Evolutionary conservation across 2,888 invertebrate genomes (phyloP).

Genomic region (Synergus gifuensis): DNA sequence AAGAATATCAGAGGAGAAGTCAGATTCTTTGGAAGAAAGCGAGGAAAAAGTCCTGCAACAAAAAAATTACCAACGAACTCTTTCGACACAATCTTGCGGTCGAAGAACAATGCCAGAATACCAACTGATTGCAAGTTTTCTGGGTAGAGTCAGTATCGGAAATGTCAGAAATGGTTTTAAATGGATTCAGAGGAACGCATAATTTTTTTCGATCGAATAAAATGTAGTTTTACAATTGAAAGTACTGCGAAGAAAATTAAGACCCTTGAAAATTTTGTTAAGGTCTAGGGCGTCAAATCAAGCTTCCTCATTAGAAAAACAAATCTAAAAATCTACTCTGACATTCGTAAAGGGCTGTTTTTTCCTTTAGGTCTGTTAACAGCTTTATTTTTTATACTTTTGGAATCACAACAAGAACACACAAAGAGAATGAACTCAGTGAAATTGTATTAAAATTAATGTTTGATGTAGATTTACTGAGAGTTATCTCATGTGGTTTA

Average conservation of each 20-base stretch:
- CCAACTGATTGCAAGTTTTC: constrained; percentile 85
- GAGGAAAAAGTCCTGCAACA: constrained; percentile 28
- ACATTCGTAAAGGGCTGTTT: constrained; percentile 39
- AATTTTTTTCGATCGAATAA: constrained; percentile 30
- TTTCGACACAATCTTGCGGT: constrained; percentile 74
- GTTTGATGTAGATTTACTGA: not conserved
- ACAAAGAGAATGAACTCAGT: not conserved
- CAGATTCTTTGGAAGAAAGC: constrained; percentile 15
- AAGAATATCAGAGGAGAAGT: constrained; percentile 54
- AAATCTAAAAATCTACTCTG: constrained; percentile 25
- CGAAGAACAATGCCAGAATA: constrained; percentile 86
- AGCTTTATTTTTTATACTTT: constrained; percentile 69
- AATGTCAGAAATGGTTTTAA: constrained; percentile 82
- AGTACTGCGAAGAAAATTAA: not conserved
- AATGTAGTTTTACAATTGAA: constrained; percentile 2
- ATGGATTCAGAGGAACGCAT: constrained; percentile 81
- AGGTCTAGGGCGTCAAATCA: not conserved
- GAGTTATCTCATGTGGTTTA: constrained; percentile 59
- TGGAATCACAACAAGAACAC: constrained; percentile 56
- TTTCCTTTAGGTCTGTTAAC: constrained; percentile 43
- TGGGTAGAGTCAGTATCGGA: constrained; percentile 82
- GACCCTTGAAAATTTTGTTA: not conserved
- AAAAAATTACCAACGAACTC: constrained; percentile 57
- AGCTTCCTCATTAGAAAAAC: constrained; percentile 9
- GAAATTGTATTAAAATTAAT: not conserved